Evolutionary conservation across 2,113 vertebrate genomes (phyloP).

Genomic region (Uria lomvia): DNA sequence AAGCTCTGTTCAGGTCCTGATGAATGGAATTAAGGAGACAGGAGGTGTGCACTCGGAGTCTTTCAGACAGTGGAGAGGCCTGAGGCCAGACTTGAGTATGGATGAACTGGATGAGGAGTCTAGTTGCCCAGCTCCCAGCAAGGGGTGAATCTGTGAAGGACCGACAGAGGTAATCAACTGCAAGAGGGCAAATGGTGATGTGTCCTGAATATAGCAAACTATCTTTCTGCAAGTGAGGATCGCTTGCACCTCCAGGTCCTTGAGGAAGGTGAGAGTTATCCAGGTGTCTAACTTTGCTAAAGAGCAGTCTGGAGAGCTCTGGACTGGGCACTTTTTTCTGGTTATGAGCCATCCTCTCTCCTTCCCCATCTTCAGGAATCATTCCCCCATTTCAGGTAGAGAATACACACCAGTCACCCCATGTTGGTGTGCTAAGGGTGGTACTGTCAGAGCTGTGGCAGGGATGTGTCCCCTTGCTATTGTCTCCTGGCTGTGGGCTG

Average conservation of each 20-base stretch:
- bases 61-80: not conserved
- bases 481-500: not conserved
- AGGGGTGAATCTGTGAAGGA: not conserved
- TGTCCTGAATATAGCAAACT: not conserved
- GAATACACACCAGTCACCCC: not conserved
- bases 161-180: not conserved
- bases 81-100: not conserved
- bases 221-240: not conserved
- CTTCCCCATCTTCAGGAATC: not conserved
- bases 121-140: not conserved
- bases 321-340: not conserved
- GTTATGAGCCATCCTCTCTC: not conserved
- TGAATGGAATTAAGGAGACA: not conserved
- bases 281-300: not conserved
- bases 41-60: not conserved
- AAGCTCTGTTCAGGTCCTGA: not conserved
- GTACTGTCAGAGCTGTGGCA: not conserved
- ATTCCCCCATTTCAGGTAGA: not conserved
- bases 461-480: fast-evolving
- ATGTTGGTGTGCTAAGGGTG: fast-evolving
- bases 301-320: not conserved
- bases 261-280: not conserved
- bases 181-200: fast-evolving
- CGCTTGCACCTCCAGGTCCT: not conserved
- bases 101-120: not conserved